Percentiles rank a stretch among this genome's conserved stretches.
Conservation (phyloP, 2,797 vertebrate species). For the Lemur catta region DNA sequence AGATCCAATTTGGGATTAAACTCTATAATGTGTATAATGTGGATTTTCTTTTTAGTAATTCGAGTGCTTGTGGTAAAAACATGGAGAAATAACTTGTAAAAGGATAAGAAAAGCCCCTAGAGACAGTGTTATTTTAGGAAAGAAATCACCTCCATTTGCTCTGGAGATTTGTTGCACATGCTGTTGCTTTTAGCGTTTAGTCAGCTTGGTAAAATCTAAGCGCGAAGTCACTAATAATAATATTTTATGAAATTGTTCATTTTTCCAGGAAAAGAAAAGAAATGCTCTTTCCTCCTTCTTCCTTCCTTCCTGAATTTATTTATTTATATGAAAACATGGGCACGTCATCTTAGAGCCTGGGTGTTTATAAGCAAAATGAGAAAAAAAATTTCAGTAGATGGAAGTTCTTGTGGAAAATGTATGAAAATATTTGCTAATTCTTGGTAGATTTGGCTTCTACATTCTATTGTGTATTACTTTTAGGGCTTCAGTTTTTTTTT, state of each 20-base stretch:
- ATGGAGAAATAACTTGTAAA: not conserved
- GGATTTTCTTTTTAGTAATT: conserved; percentile 16
- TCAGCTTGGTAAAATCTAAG: not conserved
- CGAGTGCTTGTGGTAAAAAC: not conserved
- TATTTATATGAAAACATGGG: not conserved
- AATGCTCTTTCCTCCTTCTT: not conserved
- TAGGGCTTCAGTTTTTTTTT: not conserved
- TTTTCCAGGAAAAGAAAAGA: not conserved
- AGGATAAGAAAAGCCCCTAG: not conserved
- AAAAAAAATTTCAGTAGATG: not conserved
- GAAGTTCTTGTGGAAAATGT: not conserved
- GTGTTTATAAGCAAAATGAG: not conserved
- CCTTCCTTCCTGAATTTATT: not conserved
- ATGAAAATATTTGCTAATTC: not conserved
- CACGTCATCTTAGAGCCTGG: not conserved
- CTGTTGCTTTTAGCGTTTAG: not conserved
- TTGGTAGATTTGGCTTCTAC: not conserved
- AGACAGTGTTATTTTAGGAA: not conserved
- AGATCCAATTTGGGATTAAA: conserved; percentile 72
- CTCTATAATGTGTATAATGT: not conserved
- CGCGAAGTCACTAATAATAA: not conserved
- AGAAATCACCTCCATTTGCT: not conserved
- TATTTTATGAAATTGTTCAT: not conserved
- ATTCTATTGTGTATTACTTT: not conserved
- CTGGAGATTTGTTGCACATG: not conserved